Evolutionary conservation across 2,888 invertebrate genomes (phyloP), one percentile per base, ranked within the genome.

Genomic region (Seira ritae): DNA sequence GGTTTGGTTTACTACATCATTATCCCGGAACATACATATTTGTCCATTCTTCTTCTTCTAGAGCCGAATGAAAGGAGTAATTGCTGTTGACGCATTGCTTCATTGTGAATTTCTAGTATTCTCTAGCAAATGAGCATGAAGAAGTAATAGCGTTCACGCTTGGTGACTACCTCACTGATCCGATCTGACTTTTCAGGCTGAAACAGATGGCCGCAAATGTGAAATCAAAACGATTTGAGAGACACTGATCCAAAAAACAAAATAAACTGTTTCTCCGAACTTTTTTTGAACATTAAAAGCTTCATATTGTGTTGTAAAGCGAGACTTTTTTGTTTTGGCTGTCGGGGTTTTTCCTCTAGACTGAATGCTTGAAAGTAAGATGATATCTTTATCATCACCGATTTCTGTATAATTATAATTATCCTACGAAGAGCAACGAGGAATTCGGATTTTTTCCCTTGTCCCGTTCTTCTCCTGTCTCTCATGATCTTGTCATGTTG

Each of bases 121-220:
- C 31, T 31, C 31, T 2, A 31, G 31, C 31, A 80, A 74, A 73
- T 80, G 80, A 74, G 68, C 79, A 42, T 71, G 66, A 68, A 80
- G 67, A 42, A 70, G 62, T 74, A 80, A 75, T 80, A 75, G 69
- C 62, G 70, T 65, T 80, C 75, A 80, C 75, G 80, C 65, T 80
- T 75, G 46, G 74, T 80, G 80, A 75, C 80, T 74, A 71, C 62
- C 74, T 71, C 80, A 75, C 75, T 80, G 80, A 80, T 80, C 80
- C 80, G 80, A 75, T 75, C 70, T 80, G 80, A 80, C 80, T 80
- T 55, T 55, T n/a, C 55, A 42, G 80, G 74, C 68, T 73, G 80
- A 80, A 80, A 80, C 80, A 80, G 80, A 80, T 75, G 80, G 80
- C 80, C 80, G 80, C 80, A 80, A 80, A 80, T 80, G 80, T 80